These are phyloP conservation scores for Amblyteles armatorius DNA, from an alignment of 2,888 invertebrate species.

Conservation along the genomic window DNA sequence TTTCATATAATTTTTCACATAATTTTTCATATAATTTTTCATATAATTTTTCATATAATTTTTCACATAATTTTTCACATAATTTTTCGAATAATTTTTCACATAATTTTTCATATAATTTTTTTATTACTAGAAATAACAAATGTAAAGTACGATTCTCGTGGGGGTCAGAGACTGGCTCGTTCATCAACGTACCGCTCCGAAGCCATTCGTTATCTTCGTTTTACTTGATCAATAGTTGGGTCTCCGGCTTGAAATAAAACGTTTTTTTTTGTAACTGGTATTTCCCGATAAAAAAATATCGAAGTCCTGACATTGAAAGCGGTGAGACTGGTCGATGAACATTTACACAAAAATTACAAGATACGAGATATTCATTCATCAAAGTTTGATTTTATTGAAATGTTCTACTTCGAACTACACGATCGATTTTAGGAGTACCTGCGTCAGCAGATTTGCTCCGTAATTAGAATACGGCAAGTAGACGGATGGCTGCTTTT, in stretches of 20 bases:
- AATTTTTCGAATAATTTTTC: no score
- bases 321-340: not conserved
- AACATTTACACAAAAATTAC: not conserved
- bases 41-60: no score
- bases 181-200: not conserved
- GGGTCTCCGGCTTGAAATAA: not conserved
- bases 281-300: not conserved
- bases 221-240: not conserved
- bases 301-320: not conserved
- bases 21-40: no score
- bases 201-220: not conserved
- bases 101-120: no score
- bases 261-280: not conserved
- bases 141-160: not conserved
- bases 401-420: not conserved
- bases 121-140: not conserved
- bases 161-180: not conserved
- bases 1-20: no score
- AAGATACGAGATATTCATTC: not conserved
- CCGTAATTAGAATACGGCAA: not conserved
- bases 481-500: no score
- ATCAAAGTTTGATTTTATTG: not conserved
- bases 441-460: not conserved
- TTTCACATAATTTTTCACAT: no score
- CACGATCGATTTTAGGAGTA: not conserved